Conservation (phyloP, 1,140 invertebrate genomes). For the Aricia agestis region DNA sequence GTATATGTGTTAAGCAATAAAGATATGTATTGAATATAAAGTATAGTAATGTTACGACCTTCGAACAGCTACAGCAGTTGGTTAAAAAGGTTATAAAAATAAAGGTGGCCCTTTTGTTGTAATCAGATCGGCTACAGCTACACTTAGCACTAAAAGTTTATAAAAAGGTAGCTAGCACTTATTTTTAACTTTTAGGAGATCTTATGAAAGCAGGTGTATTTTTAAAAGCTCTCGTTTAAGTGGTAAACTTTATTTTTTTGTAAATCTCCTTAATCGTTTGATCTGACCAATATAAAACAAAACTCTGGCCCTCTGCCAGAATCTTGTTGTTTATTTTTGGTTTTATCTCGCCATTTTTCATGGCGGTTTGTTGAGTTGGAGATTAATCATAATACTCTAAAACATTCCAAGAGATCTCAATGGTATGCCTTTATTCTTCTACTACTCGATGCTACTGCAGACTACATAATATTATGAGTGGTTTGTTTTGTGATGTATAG, state of each 20-base stretch:
- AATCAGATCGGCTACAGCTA: too few relatives aligned
- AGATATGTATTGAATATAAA: not conserved
- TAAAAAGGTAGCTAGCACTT: not conserved
- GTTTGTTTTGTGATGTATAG: not conserved
- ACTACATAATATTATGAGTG: not conserved
- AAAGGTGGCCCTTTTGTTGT: too few relatives aligned
- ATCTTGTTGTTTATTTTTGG: constrained; percentile 3
- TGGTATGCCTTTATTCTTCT: not conserved
- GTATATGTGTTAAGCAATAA: not conserved
- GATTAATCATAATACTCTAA: not conserved
- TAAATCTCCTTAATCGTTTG: not conserved
- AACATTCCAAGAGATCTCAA: not conserved
- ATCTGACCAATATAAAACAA: not conserved
- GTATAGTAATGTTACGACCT: not conserved
- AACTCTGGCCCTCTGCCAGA: not conserved
- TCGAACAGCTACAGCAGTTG: not conserved
- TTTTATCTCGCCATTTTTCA: not conserved
- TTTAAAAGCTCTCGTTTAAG: not conserved
- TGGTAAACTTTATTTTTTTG: not conserved
- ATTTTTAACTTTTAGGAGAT: too few relatives aligned
- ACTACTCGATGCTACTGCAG: too few relatives aligned
- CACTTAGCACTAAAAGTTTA: too few relatives aligned
- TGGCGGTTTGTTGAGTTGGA: not conserved
- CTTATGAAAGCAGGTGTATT: too few relatives aligned
- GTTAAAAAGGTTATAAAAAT: too few relatives aligned